phyloP scores from a whole-genome alignment of 2,113 vertebrate species.

The Oenanthe melanoleuca region DNA sequence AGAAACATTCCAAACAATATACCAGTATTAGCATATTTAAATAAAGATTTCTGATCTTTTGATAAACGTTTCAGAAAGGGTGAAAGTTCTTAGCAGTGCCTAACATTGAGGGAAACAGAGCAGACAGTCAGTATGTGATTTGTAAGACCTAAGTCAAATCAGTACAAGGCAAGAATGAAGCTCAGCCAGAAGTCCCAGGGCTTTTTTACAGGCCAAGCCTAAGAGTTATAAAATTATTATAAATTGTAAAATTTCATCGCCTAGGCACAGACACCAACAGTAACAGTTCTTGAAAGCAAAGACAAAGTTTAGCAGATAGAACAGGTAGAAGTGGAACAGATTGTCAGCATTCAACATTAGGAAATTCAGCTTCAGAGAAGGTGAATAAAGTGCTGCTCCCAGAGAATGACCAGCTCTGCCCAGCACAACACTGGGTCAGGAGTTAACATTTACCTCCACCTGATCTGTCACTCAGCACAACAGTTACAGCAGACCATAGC shows the following conservation, averaged over 20 bases:
- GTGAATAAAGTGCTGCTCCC: not conserved
- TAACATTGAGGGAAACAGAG: slow-evolving; percentile 41
- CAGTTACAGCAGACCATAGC: not conserved
- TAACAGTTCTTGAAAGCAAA: slow-evolving; percentile 57
- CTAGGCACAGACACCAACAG: slow-evolving; percentile 45
- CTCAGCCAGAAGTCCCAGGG: slow-evolving; percentile 1
- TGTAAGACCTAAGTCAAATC: not conserved
- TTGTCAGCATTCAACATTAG: not conserved
- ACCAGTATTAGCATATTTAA: not conserved
- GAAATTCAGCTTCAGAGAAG: not conserved
- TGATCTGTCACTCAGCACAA: not conserved
- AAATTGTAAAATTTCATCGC: not conserved
- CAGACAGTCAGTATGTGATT: slow-evolving; percentile 28
- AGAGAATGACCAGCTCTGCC: not conserved
- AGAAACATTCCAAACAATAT: not conserved
- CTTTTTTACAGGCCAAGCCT: not conserved
- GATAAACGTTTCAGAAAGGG: not conserved
- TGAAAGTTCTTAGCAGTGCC: not conserved
- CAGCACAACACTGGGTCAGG: not conserved
- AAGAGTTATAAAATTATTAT: not conserved
- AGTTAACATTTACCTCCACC: not conserved
- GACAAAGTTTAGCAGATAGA: slow-evolving; percentile 56
- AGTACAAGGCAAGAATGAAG: slow-evolving; percentile 5
- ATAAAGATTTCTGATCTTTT: not conserved
- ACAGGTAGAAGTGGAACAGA: slow-evolving; percentile 19